Evolutionary conservation across 2,113 vertebrate species (phyloP), one percentile per base, ranked within the genome.

Genomic region (Eptesicus fuscus): DNA sequence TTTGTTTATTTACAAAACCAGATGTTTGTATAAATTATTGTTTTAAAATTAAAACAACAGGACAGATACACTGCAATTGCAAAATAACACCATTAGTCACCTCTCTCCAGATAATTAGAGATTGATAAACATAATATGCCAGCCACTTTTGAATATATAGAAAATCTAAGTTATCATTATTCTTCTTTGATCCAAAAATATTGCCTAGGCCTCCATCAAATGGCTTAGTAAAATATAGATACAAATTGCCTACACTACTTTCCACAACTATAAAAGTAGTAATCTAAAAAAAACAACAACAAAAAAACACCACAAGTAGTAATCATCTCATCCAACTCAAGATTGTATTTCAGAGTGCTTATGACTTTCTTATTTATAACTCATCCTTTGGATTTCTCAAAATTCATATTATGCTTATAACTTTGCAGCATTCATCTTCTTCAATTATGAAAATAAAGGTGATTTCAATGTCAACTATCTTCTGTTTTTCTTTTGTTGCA

Each of bases 1-100:
- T 86, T 82, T 71, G 12, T 63, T 85, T 83, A 74, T 47, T 83
- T 12, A 42, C 6, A 83, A 82, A 93, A 42, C 7, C 17, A 73
- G 40, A 44, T 73, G 17, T 82, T 94, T 93, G 3, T 61, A 89
- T 30, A 82, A 91, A 78, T 40, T 91, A 32, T 63, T 51, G 25
- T 67, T 92, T 91, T 84, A 88, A 85, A 56, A 51, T 76, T 35
- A 65, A 95, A 80, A 70, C 44, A 70, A 79, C 44, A 76, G 22
- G 13, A 59, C 10, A 16, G 25, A 70, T 70, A 70, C 14, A 93
- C n/a, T 71, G 83, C 4, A 82, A 69, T 88, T 93, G 13, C 20
- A 17, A 77, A 92, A 94, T 77, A 88, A 53, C 10, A 61, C 42
- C 47, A 90, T 84, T 79, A 92, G 63, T 87, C 42, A 92, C 30